These are phyloP conservation scores for Chrysolina americana DNA, from an alignment of 2,888 invertebrate genomes.

Conservation along the genomic window DNA sequence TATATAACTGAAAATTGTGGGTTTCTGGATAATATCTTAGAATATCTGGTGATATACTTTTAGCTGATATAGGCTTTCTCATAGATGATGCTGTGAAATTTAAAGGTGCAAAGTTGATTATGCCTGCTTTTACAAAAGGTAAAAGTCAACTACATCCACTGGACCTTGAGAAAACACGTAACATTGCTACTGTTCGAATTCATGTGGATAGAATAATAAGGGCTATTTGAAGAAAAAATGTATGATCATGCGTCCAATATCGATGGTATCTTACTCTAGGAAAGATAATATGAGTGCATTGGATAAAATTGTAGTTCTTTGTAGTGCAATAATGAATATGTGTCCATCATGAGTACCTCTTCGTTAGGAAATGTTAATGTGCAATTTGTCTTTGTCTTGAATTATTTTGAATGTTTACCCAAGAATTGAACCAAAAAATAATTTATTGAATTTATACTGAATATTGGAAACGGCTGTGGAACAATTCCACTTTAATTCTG, in stretches of 20 bases:
- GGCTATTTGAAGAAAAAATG: constrained; percentile 20
- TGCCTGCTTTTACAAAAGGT: constrained; percentile 34
- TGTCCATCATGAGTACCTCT: too few relatives aligned
- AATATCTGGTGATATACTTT: constrained; percentile 32
- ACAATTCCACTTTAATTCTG: too few relatives aligned
- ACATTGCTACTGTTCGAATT: constrained; percentile 31
- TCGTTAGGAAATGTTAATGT: too few relatives aligned
- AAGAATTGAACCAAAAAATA: too few relatives aligned
- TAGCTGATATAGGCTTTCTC: constrained; percentile 28
- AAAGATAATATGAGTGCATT: too few relatives aligned
- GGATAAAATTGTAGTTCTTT: too few relatives aligned
- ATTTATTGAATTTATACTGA: too few relatives aligned
- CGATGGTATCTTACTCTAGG: too few relatives aligned
- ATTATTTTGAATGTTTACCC: too few relatives aligned
- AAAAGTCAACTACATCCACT: constrained; percentile 24
- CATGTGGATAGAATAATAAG: constrained; percentile 32
- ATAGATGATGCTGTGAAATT: constrained; percentile 21
- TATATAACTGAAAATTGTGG: constrained; percentile 25
- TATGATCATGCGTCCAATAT: neutral
- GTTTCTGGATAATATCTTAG: constrained; percentile 27
- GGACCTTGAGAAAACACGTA: constrained; percentile 25
- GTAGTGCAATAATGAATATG: too few relatives aligned
- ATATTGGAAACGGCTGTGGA: too few relatives aligned
- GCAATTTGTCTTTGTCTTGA: too few relatives aligned
- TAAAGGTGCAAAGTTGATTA: constrained; percentile 15